phyloP scores from a whole-genome alignment of 2,888 invertebrate genomes.

The Tinea semifulvella region DNA sequence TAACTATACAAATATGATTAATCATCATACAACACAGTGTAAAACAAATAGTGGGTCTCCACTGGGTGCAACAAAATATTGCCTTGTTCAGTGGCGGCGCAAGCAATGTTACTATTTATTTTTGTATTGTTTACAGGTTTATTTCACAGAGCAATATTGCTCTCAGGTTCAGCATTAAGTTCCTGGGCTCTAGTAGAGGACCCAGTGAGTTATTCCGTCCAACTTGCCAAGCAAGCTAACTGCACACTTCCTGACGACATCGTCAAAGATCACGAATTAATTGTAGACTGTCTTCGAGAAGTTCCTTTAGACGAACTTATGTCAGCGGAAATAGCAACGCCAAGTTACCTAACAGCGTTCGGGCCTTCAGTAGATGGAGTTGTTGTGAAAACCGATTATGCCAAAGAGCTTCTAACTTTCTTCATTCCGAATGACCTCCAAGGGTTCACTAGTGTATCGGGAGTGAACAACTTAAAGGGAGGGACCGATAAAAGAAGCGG shows the following conservation, averaged over 20 bases:
- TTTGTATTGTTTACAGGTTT: constrained; percentile 65
- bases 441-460: constrained; percentile 69
- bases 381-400: constrained; percentile 89
- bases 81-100: background rate
- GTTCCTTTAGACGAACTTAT: constrained; percentile 78
- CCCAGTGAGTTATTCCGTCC: constrained; percentile 83
- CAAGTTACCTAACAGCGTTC: constrained; percentile 86
- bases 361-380: constrained; percentile 96
- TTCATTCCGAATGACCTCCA: constrained; percentile 74
- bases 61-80: background rate
- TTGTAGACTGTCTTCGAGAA: constrained; percentile 85
- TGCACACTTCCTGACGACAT: constrained; percentile 85
- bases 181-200: constrained; percentile 92
- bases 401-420: constrained; percentile 79
- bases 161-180: constrained; percentile 88
- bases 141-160: constrained; percentile 86
- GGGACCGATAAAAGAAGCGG: constrained; percentile 68
- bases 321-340: constrained; percentile 79
- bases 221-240: constrained; percentile 82
- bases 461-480: constrained; percentile 60
- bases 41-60: no score
- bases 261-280: constrained; percentile 82
- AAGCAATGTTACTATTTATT: no score
- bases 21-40: no score
- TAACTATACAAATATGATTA: constrained; percentile 28